Evolutionary conservation across 2,888 invertebrate species (phyloP), one percentile per base, ranked within the genome.

Genomic region (Leucophenga montana): DNA sequence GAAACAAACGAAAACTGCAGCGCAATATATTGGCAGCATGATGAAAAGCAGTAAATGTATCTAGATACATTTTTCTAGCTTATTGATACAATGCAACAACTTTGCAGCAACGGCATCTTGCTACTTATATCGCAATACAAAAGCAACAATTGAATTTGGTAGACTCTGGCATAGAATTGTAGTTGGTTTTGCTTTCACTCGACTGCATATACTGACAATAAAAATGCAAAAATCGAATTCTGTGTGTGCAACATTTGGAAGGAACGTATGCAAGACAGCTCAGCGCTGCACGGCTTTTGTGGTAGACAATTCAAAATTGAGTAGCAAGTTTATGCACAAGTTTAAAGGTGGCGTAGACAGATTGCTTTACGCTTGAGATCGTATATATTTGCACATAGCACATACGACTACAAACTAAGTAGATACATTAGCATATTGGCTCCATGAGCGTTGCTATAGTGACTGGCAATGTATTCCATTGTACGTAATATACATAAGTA

Each of bases 351-450:
- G 80, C 73, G 80, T 75, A 39, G 74, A 54, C 74, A 62, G 68
- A 57, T 57, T 62, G 68, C 68, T 69, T 65, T 68, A 62, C 73
- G 75, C 68, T 71, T 67, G 67, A 68, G 72, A 77, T 66, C 73
- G 71, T 8, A 73, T 77, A 72, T 74, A 74, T 73, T 78, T 80
- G 72, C 71, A 75, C 16, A 65, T 53, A 69, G 39, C 54, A 59
- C 33, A 39, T n/a, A 61, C 27, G 53, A 64, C 33, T 50, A 9
- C 39, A 66, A 39, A 71, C 14, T 62, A 33, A 62, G 9, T 11
- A 39, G 39, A 39, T 39, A 39, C 39, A 39, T 39, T 39, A 39
- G 39, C 39, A 39, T 39, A 39, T 39, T 11, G 9, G 3, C 39
- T 3, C 8, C 9, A 39, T 39, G 33, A 33, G 8, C 8, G 33